phyloP scores from a whole-genome alignment of 2,113 vertebrate species.

The Zosterops borbonicus region DNA sequence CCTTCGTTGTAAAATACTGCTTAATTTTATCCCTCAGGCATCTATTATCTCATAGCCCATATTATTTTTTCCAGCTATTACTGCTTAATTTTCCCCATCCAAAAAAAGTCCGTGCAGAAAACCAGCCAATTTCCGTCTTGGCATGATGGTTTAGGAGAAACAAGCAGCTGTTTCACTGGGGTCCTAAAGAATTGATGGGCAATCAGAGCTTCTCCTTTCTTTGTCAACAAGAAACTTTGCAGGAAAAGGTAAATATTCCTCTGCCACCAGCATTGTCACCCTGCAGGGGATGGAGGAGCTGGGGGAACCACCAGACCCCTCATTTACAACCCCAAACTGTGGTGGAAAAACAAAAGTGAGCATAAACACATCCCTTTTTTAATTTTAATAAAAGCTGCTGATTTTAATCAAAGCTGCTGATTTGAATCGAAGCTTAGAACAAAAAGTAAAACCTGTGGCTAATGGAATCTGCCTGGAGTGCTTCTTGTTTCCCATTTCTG shows the following conservation, averaged over 20 bases:
- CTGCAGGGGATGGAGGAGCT: background rate
- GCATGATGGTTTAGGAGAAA: slow-evolving; percentile 53
- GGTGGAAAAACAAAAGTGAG: background rate
- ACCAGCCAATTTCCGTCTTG: slow-evolving; percentile 36
- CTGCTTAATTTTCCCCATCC: slow-evolving; percentile 45
- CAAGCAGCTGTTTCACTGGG: slow-evolving; percentile 49
- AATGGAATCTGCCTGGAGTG: background rate
- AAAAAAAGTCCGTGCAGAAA: background rate
- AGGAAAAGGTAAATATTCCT: background rate
- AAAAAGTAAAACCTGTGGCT: background rate
- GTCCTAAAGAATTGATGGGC: slow-evolving; percentile 1
- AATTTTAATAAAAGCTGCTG: background rate
- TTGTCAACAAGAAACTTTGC: background rate
- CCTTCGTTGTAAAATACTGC: slow-evolving; percentile 35
- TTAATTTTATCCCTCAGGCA: slow-evolving; percentile 63
- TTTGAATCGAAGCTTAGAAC: slow-evolving; percentile 25
- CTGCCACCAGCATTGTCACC: background rate
- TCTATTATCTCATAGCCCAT: slow-evolving; percentile 59
- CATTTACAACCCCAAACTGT: background rate
- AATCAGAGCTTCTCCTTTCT: background rate
- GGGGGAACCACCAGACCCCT: background rate
- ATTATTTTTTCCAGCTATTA: slow-evolving; percentile 59
- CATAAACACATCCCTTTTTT: background rate
- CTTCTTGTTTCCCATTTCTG: background rate
- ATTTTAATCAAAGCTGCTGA: background rate